Evolutionary conservation across 1,140 invertebrate species (phyloP).

Genomic region (Phortica variegata): DNA sequence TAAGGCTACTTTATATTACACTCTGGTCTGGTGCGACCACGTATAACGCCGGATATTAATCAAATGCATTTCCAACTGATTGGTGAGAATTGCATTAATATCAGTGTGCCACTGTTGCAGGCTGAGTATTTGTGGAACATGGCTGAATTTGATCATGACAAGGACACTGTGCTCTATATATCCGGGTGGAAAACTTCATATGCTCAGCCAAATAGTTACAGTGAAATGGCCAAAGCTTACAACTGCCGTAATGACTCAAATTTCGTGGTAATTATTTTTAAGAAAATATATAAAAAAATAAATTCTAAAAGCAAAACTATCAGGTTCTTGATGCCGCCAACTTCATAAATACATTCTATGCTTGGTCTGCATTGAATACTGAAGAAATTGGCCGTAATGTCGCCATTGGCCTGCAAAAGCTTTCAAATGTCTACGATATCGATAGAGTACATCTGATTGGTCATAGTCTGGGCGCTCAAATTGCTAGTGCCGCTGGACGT

Average conservation of each 20-base stretch:
- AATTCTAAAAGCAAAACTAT: conserved; percentile 2
- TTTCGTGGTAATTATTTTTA: conserved; percentile 8
- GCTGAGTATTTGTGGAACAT: too few relatives aligned
- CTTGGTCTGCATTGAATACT: conserved; percentile 28
- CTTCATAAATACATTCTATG: conserved; percentile 27
- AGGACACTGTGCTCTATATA: too few relatives aligned
- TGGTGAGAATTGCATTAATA: too few relatives aligned
- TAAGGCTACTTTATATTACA: too few relatives aligned
- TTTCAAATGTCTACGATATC: conserved; percentile 8
- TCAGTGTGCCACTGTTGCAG: too few relatives aligned
- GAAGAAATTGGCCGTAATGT: conserved; percentile 18
- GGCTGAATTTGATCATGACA: too few relatives aligned
- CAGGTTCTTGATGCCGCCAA: conserved; percentile 18
- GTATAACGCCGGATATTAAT: too few relatives aligned
- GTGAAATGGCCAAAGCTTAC: conserved; percentile 9
- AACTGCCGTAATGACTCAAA: conserved; percentile 14
- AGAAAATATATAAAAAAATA: not conserved
- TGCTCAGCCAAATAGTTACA: too few relatives aligned
- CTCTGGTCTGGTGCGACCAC: too few relatives aligned
- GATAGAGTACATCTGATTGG: conserved; percentile 26
- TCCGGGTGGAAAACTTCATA: too few relatives aligned
- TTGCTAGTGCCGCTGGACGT: conserved; percentile 57
- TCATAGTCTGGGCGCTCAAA: conserved; percentile 55
- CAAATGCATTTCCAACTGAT: too few relatives aligned
- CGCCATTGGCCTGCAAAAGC: conserved; percentile 11